Conservation (phyloP, 2,888 invertebrate genomes). For the Lycia hirtaria region DNA sequence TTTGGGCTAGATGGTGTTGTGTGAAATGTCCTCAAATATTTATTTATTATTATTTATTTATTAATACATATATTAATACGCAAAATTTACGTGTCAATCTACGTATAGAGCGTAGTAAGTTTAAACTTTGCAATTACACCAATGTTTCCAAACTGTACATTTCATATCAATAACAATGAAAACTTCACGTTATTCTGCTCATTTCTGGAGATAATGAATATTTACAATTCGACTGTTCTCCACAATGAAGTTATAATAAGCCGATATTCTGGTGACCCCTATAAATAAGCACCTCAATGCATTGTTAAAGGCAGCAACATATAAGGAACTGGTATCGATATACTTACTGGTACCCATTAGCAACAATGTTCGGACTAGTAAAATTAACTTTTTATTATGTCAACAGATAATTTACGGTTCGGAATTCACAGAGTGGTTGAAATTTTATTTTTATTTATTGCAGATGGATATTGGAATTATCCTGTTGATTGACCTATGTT, state of each 20-base stretch:
- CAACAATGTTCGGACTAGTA: conserved; percentile 16
- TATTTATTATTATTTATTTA: too few species aligned
- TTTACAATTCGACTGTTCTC: conserved; percentile 26
- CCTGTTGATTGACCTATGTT: too few species aligned
- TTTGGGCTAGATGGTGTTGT: too few species aligned
- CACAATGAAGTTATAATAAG: conserved; percentile 35
- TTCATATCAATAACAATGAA: conserved; percentile 13
- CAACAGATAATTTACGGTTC: conserved; percentile 16
- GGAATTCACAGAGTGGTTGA: background rate
- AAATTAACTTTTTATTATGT: conserved; percentile 16
- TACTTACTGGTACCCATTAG: conserved; percentile 10
- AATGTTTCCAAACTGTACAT: conserved; percentile 1
- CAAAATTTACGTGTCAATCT: background rate
- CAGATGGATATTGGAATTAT: background rate
- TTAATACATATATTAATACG: too few species aligned
- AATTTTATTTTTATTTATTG: background rate
- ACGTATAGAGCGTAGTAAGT: background rate
- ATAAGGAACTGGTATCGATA: conserved; percentile 14
- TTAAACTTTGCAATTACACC: conserved; percentile 18
- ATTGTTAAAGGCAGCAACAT: conserved; percentile 11
- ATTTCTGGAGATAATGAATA: conserved; percentile 38
- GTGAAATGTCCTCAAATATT: too few species aligned
- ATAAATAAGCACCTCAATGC: conserved; percentile 1
- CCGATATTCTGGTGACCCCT: conserved; percentile 21
- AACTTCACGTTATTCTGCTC: conserved; percentile 13